phyloP scores from a whole-genome alignment of 2,888 invertebrate species.

The Watsonalla binaria region DNA sequence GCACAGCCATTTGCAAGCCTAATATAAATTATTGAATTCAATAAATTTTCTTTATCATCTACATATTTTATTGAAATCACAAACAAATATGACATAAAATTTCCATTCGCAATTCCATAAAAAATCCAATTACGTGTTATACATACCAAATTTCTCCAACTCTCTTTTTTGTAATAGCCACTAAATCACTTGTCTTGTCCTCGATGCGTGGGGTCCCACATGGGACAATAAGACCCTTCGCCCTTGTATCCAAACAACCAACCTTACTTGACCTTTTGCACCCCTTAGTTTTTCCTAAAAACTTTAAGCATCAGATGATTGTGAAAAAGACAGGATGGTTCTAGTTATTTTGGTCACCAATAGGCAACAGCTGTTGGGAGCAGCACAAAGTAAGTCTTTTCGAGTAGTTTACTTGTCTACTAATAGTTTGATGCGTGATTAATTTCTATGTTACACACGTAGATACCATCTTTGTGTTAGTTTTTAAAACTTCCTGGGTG shows the following conservation, averaged over 20 bases:
- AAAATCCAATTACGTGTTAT: slow-evolving; percentile 2
- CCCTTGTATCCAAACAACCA: slow-evolving; percentile 35
- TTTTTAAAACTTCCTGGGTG: no score
- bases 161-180: slow-evolving; percentile 46
- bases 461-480: no score
- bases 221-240: slow-evolving; percentile 55
- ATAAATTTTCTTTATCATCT: background rate
- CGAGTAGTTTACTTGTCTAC: slow-evolving; percentile 55
- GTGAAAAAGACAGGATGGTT: slow-evolving; percentile 20
- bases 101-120: background rate
- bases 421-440: slow-evolving; percentile 39
- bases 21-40: no score
- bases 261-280: slow-evolving; percentile 20
- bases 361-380: slow-evolving; percentile 55
- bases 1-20: no score
- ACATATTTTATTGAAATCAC: background rate
- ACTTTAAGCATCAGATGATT: slow-evolving; percentile 8
- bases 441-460: background rate
- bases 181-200: slow-evolving; percentile 63
- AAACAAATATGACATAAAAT: background rate
- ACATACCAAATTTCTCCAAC: slow-evolving; percentile 1
- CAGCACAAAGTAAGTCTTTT: slow-evolving; percentile 43
- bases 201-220: slow-evolving; percentile 72
- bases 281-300: slow-evolving; percentile 10
- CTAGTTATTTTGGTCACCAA: slow-evolving; percentile 28